Conservation (phyloP, 2,113 vertebrate genomes). For the Aphelocoma coerulescens region DNA sequence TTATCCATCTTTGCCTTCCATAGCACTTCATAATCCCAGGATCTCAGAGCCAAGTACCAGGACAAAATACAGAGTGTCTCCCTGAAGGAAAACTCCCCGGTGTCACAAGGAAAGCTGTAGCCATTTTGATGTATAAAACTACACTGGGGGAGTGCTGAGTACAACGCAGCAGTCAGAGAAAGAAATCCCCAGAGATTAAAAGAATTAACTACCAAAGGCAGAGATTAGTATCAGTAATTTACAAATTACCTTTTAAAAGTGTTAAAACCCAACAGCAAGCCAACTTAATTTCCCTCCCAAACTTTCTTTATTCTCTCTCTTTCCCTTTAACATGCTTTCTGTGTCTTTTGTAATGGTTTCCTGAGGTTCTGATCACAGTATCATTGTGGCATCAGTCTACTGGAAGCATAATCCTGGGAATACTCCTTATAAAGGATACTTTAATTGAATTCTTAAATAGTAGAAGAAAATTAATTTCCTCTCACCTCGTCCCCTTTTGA, state of each 20-base stretch:
- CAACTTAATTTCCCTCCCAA: background rate
- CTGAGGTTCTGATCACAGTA: background rate
- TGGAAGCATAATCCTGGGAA: background rate
- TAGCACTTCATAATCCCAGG: background rate
- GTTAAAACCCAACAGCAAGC: background rate
- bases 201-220: background rate
- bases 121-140: background rate
- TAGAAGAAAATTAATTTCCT: constrained; percentile 6
- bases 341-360: background rate
- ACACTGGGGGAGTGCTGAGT: background rate
- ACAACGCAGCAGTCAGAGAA: background rate
- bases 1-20: background rate
- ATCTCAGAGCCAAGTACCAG: background rate
- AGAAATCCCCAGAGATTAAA: background rate
- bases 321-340: background rate
- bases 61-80: background rate
- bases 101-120: background rate
- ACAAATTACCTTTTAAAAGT: background rate
- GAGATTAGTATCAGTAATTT: background rate
- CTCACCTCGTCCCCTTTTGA: background rate
- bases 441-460: background rate
- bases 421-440: background rate
- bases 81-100: background rate
- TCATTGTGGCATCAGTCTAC: background rate
- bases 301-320: background rate